Percentiles rank a stretch among this genome's conserved stretches.
Conservation (phyloP, 2,797 vertebrate species). For the Megalops cyprinoides region DNA sequence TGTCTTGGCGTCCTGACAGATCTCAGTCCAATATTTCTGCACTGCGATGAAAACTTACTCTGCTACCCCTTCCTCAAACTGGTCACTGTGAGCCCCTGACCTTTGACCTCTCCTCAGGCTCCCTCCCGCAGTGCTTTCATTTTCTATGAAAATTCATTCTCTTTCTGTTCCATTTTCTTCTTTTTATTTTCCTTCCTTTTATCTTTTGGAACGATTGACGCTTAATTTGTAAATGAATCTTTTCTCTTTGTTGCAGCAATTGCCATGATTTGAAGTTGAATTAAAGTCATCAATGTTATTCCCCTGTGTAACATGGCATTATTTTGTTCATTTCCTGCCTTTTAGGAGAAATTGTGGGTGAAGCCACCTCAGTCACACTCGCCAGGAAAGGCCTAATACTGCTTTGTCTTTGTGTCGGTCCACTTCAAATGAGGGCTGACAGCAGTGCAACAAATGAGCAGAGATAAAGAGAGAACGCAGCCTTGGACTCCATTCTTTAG, state of each 20-base stretch:
- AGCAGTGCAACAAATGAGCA: not conserved
- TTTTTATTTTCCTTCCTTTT: constrained; percentile 26
- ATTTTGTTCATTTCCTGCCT: constrained; percentile 4
- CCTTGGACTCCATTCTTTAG: not conserved
- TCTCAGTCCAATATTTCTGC: not conserved
- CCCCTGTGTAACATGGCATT: constrained; percentile 41
- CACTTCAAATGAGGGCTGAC: not conserved
- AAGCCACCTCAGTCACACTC: not conserved
- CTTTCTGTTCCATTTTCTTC: constrained; percentile 39
- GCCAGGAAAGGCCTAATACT: not conserved
- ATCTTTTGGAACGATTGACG: constrained; percentile 61
- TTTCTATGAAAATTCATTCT: constrained; percentile 24
- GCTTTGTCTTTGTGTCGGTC: not conserved
- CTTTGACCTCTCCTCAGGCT: constrained; percentile 26
- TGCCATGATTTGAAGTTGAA: constrained; percentile 70
- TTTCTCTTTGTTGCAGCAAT: constrained; percentile 71
- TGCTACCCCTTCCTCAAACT: not conserved
- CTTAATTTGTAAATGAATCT: constrained; percentile 58
- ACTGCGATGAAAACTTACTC: not conserved
- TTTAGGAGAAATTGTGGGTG: not conserved
- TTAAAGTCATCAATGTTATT: constrained; percentile 74
- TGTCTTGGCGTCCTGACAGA: not conserved
- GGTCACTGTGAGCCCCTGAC: constrained; percentile 23
- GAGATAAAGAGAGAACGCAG: not conserved
- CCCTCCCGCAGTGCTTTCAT: not conserved